Evolutionary conservation across 2,888 invertebrate species (phyloP).

Genomic region (Acleris laterana): DNA sequence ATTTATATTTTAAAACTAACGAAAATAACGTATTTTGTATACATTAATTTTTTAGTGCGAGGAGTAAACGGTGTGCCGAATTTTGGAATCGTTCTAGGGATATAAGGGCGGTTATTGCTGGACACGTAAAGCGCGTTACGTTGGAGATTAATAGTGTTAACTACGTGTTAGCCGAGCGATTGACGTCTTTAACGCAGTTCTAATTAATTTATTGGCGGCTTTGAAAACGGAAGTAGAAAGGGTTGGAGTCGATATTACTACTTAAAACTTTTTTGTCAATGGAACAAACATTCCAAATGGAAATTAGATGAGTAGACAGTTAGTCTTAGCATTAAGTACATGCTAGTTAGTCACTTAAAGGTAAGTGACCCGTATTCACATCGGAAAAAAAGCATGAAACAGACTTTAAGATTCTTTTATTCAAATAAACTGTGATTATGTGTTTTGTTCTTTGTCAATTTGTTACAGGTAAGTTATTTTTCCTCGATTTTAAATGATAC

Average conservation of each 20-base stretch:
- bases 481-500: no score
- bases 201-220: slow-evolving; percentile 81
- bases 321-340: no score
- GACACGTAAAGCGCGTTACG: slow-evolving; percentile 45
- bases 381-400: no score
- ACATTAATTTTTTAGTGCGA: slow-evolving; percentile 72
- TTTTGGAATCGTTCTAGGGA: slow-evolving; percentile 64
- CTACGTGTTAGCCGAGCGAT: slow-evolving; percentile 65
- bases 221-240: slow-evolving; percentile 67
- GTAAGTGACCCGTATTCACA: no score
- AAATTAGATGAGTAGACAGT: not conserved
- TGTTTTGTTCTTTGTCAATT: no score
- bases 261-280: not conserved
- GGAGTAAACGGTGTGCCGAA: slow-evolving; percentile 75
- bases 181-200: slow-evolving; percentile 76
- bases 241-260: slow-evolving; percentile 52
- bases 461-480: no score
- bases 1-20: slow-evolving; percentile 73
- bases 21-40: slow-evolving; percentile 76
- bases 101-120: slow-evolving; percentile 61
- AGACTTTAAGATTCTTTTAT: no score
- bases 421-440: no score
- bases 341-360: no score
- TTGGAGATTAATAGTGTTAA: slow-evolving; percentile 58
- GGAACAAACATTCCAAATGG: not conserved